Evolutionary conservation across 2,888 invertebrate species (phyloP), one percentile per base, ranked within the genome.

Genomic region (Anarsia innoxiella): DNA sequence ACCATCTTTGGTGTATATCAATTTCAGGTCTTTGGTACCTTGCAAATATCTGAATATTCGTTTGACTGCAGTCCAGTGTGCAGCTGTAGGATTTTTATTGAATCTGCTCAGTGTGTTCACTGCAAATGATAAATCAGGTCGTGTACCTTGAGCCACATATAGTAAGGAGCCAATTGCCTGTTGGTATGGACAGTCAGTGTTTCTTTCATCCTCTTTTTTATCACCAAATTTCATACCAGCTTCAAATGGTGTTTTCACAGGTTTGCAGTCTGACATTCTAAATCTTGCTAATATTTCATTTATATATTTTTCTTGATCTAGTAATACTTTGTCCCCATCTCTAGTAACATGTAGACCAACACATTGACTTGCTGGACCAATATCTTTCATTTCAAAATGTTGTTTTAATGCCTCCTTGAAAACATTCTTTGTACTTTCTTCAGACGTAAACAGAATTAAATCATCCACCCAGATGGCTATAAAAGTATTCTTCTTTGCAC

Each of bases 391-490:
- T 1, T 40, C 6, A 29, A 49, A 51, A 12, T 45, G 40, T 36
- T 48, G n/a, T 23, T 37, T 23, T 25, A 47, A 16, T 31, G 44
- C 44, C 13, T 39, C 16, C 13, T 51, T 50, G 8, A 44, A 40
- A 1, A 16, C 5, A 5, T 15, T 0, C 3, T 23, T 19, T 1
- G 37, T 39, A 23, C 37, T 4, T 19, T 38, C 5, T 35, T 41
- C 32, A 40, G 48, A 49, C 13, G 15, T 41, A 28, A 48, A 47
- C 12, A n/a, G 35, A 0, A 48, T 4, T 1, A 49, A 2, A 30
- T 56, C 54, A 19, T 56, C 51, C 0, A 56, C 51, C 36, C 47
- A 56, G 1, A 53, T 42, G 4, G 51, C 23, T n/a, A 53, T 32
- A 35, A 49, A 48, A 5, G 46, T 6, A 2, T 51, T 52, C 16